Conservation (phyloP, 2,113 vertebrate genomes). For the Narcine bancroftii region DNA sequence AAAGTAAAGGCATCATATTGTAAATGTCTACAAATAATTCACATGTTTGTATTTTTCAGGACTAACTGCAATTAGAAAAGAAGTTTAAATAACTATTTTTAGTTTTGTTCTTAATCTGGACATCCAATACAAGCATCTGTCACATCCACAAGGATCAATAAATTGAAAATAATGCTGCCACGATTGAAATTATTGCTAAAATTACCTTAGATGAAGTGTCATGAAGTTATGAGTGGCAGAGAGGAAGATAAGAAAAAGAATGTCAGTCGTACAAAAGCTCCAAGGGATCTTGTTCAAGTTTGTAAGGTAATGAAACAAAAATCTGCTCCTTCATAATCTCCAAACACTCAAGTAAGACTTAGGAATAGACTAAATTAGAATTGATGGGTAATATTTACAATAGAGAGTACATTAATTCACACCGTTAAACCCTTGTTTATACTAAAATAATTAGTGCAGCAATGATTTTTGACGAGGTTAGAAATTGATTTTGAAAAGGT, state of each 20-base stretch:
- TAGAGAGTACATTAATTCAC: background rate
- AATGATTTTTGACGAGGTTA: background rate
- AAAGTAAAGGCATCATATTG: background rate
- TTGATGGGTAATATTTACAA: background rate
- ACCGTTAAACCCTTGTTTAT: background rate
- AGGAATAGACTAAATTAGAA: background rate
- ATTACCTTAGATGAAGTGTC: background rate
- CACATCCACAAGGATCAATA: background rate
- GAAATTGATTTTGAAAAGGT: background rate
- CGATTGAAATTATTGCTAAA: background rate
- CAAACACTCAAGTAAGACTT: background rate
- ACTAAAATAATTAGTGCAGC: background rate
- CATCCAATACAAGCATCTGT: background rate
- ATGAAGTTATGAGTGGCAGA: background rate
- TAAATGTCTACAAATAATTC: background rate
- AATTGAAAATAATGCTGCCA: background rate
- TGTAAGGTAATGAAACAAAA: background rate
- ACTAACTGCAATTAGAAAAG: background rate
- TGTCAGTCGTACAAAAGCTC: background rate
- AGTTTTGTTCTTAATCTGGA: background rate
- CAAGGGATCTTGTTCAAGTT: background rate
- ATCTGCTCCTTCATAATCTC: background rate
- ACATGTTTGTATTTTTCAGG: background rate
- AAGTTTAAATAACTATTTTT: background rate
- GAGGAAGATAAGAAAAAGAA: background rate